Evolutionary conservation across 2,888 invertebrate species (phyloP).

Genomic region (Lepidochrysops patricia): DNA sequence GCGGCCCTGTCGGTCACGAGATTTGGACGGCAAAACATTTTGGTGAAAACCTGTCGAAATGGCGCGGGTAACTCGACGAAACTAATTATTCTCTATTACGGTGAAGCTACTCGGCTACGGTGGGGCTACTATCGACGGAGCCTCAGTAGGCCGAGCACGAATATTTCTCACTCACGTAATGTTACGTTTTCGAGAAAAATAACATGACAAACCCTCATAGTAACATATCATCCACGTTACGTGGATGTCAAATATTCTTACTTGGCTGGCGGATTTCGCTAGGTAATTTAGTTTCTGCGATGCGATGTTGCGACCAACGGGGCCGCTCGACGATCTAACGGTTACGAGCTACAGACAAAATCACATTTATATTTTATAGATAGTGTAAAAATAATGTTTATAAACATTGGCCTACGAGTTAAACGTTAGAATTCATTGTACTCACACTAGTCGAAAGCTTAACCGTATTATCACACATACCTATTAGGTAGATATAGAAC

Average conservation of each 20-base stretch:
- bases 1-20: slow-evolving; percentile 55
- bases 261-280: neutral
- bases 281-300: neutral
- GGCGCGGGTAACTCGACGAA: neutral
- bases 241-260: too few relatives aligned
- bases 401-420: slow-evolving; percentile 68
- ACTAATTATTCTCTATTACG: neutral
- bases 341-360: slow-evolving; percentile 59
- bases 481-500: slow-evolving; percentile 60
- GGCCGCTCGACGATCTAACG: slow-evolving; percentile 51
- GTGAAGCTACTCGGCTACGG: neutral
- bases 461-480: slow-evolving; percentile 71
- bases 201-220: too few relatives aligned
- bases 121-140: neutral
- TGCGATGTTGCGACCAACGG: slow-evolving; percentile 36
- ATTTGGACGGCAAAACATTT: slow-evolving; percentile 70
- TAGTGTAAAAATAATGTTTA: slow-evolving; percentile 73
- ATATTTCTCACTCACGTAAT: too few relatives aligned
- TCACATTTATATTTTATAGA: slow-evolving; percentile 62
- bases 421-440: slow-evolving; percentile 64
- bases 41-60: slow-evolving; percentile 34
- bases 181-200: too few relatives aligned
- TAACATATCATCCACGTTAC: too few relatives aligned
- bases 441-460: slow-evolving; percentile 70
- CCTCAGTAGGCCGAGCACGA: too few relatives aligned